A percentile compares a stretch with the other conserved stretches of the same genome.
These are phyloP conservation scores for Melinaea marsaeus DNA, from an alignment of 2,888 invertebrate species.

Conservation along the genomic window DNA sequence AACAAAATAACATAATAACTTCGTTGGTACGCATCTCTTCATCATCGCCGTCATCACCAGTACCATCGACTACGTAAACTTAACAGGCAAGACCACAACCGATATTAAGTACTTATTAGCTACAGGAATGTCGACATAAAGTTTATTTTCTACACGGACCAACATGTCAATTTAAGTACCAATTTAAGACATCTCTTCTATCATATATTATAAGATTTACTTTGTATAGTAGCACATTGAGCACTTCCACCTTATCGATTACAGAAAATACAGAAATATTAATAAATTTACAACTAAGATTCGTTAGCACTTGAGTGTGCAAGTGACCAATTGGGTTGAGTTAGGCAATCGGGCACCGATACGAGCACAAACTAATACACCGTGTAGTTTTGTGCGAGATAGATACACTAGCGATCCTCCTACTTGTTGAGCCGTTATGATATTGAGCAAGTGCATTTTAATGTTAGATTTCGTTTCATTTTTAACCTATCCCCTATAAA, in stretches of 20 bases:
- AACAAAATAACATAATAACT: conserved; percentile 66
- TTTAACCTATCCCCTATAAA: conserved; percentile 40
- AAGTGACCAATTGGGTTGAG: conserved; percentile 21
- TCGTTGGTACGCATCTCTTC: conserved; percentile 77
- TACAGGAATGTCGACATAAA: conserved; percentile 66
- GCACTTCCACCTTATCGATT: conserved; percentile 50
- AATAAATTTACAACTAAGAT: conserved; percentile 13
- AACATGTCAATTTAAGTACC: conserved; percentile 14
- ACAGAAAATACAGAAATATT: neutral
- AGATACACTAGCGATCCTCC: conserved; percentile 36
- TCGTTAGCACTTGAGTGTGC: conserved; percentile 23
- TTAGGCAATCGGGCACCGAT: conserved; percentile 47
- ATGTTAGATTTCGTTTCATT: conserved; percentile 25
- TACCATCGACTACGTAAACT: conserved; percentile 70
- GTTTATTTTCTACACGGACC: conserved; percentile 15
- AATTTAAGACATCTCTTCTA: neutral
- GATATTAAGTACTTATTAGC: conserved; percentile 77
- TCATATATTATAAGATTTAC: too few species aligned
- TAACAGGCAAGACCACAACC: conserved; percentile 80
- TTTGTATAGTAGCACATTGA: conserved; percentile 27
- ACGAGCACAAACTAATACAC: conserved; percentile 51
- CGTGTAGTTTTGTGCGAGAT: conserved; percentile 67
- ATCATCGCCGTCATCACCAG: conserved; percentile 34
- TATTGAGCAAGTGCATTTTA: conserved; percentile 61
- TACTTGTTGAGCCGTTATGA: conserved; percentile 58